These are phyloP conservation scores for Apodemus sylvaticus DNA, from an alignment of 2,113 vertebrate species.

Conservation along the genomic window DNA sequence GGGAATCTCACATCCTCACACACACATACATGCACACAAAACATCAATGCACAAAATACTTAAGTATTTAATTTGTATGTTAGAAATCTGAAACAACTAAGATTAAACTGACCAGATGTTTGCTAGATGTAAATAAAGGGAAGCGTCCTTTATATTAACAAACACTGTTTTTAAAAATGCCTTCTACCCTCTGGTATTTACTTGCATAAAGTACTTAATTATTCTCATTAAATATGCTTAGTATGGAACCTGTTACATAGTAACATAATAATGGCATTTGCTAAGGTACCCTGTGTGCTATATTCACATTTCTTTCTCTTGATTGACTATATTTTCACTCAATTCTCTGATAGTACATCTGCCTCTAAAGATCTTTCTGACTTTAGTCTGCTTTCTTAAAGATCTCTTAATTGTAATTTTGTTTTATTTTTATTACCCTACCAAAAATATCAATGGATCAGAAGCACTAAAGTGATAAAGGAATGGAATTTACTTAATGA, in stretches of 20 bases:
- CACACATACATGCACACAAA: neutral
- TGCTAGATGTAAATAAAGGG: neutral
- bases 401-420: conserved; percentile 24
- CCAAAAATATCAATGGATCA: neutral
- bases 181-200: neutral
- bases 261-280: neutral
- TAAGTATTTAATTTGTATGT: neutral
- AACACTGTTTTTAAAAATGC: neutral
- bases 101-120: neutral
- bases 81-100: conserved; percentile 21
- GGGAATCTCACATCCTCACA: neutral
- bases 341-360: neutral
- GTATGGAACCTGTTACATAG: neutral
- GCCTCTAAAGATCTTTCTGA: neutral
- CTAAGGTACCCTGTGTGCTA: neutral
- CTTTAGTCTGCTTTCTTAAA: conserved; percentile 36
- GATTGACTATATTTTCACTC: neutral
- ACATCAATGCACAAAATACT: neutral
- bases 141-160: neutral
- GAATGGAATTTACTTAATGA: neutral
- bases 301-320: neutral
- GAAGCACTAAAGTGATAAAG: conserved; percentile 18
- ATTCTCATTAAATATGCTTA: neutral
- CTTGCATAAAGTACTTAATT: neutral
- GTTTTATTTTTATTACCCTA: neutral